Conservation (phyloP, 2,797 vertebrate genomes). For the Rhincodon typus region DNA sequence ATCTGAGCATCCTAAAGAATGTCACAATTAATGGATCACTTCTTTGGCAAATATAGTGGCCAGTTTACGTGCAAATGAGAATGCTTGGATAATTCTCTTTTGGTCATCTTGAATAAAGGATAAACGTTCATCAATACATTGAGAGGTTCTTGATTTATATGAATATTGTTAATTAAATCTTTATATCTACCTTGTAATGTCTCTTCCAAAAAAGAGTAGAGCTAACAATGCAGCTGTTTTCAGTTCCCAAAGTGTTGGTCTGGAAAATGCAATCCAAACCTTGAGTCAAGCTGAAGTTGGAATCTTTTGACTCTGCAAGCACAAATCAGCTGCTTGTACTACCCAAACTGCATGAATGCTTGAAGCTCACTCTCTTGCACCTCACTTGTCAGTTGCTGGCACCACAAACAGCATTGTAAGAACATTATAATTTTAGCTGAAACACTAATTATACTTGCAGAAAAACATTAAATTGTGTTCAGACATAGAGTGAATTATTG, state of each 20-base stretch:
- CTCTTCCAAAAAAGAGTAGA: not conserved
- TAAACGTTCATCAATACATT: not conserved
- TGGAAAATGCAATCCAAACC: not conserved
- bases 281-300: not conserved
- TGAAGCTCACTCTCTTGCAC: not conserved
- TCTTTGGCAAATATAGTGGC: not conserved
- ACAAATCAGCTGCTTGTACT: not conserved
- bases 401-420: not conserved
- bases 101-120: not conserved
- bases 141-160: not conserved
- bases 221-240: not conserved
- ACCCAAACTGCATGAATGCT: not conserved
- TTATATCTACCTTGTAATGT: not conserved
- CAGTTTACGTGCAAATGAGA: not conserved
- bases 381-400: not conserved
- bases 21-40: not conserved
- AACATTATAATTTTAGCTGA: not conserved
- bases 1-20: not conserved
- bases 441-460: not conserved
- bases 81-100: not conserved
- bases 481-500: not conserved
- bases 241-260: not conserved
- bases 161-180: not conserved
- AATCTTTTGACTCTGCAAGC: not conserved
- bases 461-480: not conserved